Evolutionary conservation across 2,797 vertebrate genomes (phyloP).

Genomic region (Tragelaphus eurycerus): DNA sequence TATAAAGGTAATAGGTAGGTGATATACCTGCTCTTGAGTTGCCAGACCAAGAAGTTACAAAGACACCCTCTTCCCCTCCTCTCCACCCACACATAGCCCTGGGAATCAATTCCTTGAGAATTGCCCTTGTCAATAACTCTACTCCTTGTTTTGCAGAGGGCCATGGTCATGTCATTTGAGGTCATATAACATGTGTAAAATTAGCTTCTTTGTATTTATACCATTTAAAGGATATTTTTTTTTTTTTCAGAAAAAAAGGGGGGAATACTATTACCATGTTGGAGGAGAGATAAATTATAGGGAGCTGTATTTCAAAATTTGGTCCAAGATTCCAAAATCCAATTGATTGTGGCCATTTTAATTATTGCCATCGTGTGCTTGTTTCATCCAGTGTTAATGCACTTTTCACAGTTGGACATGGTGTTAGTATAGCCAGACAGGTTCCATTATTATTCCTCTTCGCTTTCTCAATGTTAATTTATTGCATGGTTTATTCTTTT

Average conservation of each 20-base stretch:
- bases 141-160: constrained; percentile 49
- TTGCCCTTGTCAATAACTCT: constrained; percentile 32
- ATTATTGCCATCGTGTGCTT: constrained; percentile 80
- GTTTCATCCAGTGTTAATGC: constrained; percentile 87
- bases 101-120: constrained; percentile 32
- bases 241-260: constrained; percentile 36
- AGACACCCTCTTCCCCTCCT: background rate
- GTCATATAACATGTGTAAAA: constrained; percentile 77
- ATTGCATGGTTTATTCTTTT: constrained; percentile 91
- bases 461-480: constrained; percentile 91
- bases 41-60: constrained; percentile 65
- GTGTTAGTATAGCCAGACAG: constrained; percentile 85
- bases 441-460: constrained; percentile 85
- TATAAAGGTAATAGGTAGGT: constrained; percentile 41
- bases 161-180: constrained; percentile 78
- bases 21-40: constrained; percentile 58
- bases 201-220: constrained; percentile 71
- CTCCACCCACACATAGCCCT: background rate
- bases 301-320: constrained; percentile 67
- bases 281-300: constrained; percentile 61
- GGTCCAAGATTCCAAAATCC: constrained; percentile 58
- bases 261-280: constrained; percentile 62
- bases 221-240: constrained; percentile 68
- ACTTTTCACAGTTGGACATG: constrained; percentile 85
- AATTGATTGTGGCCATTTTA: constrained; percentile 80